These are phyloP conservation scores for Lemur catta DNA, from an alignment of 2,797 vertebrate species.

Conservation along the genomic window DNA sequence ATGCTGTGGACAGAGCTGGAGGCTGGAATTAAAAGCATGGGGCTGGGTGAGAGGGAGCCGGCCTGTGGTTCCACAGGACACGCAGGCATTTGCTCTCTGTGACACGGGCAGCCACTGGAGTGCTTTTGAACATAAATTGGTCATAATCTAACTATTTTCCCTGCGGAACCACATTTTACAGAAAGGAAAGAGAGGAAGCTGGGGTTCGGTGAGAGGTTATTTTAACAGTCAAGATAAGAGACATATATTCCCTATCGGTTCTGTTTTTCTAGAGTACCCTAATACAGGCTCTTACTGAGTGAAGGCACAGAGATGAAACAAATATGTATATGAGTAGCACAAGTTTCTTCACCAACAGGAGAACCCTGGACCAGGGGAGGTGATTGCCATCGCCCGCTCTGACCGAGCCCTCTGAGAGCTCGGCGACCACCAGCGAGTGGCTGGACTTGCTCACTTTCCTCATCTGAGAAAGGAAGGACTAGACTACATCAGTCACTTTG, in stretches of 20 bases:
- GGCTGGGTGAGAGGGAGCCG: rapidly evolving
- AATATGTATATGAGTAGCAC: rapidly evolving
- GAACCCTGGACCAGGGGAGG: too few relatives aligned
- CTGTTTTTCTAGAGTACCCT: background rate
- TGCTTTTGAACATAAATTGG: background rate
- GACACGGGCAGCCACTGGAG: rapidly evolving
- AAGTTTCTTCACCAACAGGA: background rate
- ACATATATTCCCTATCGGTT: background rate
- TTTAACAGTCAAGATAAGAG: background rate
- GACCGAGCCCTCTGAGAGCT: rapidly evolving
- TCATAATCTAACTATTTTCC: background rate
- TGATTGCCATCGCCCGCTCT: background rate
- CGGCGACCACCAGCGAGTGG: rapidly evolving
- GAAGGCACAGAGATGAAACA: background rate
- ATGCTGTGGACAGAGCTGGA: background rate
- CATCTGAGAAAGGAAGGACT: background rate
- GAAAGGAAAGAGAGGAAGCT: background rate
- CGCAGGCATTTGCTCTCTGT: background rate
- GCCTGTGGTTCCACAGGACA: rapidly evolving
- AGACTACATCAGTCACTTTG: background rate
- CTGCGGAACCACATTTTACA: too few relatives aligned
- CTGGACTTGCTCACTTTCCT: too few relatives aligned
- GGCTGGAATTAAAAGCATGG: rapidly evolving
- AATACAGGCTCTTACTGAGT: background rate
- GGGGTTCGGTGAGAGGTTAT: rapidly evolving